phyloP scores from a whole-genome alignment of 2,888 invertebrate genomes.

The Yponomeuta cagnagella region DNA sequence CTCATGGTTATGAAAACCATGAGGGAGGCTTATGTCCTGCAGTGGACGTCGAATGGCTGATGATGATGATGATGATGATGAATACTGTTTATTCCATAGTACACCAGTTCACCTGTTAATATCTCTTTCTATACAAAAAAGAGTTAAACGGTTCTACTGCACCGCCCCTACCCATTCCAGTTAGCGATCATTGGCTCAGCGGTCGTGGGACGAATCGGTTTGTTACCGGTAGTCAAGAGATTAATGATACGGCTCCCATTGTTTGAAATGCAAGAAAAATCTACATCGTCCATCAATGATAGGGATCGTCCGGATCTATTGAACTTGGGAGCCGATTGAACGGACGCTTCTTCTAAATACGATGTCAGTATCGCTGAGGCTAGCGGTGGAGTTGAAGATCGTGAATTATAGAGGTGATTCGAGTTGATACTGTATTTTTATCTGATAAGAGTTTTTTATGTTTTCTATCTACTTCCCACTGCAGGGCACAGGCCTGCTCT shows the following conservation, averaged over 20 bases:
- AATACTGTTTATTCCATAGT: no score
- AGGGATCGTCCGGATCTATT: conserved; percentile 22
- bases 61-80: no score
- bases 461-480: no score
- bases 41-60: no score
- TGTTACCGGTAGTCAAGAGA: conserved; percentile 62
- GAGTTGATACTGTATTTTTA: not conserved
- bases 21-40: no score
- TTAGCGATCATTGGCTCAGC: conserved; percentile 54
- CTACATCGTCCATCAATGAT: conserved; percentile 35
- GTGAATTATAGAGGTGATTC: not conserved
- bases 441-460: not conserved
- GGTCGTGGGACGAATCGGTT: conserved; percentile 23
- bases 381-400: not conserved
- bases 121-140: not conserved
- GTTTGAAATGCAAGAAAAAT: conserved; percentile 63
- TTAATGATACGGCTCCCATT: conserved; percentile 60
- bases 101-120: no score
- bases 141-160: not conserved
- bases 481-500: no score
- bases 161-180: conserved; percentile 28
- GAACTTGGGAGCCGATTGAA: conserved; percentile 8
- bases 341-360: not conserved
- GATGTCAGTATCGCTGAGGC: not conserved
- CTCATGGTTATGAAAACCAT: no score